Percentiles rank a stretch among this genome's conserved stretches.
Conservation (phyloP, 2,113 vertebrate species). For the Vombatus ursinus region DNA sequence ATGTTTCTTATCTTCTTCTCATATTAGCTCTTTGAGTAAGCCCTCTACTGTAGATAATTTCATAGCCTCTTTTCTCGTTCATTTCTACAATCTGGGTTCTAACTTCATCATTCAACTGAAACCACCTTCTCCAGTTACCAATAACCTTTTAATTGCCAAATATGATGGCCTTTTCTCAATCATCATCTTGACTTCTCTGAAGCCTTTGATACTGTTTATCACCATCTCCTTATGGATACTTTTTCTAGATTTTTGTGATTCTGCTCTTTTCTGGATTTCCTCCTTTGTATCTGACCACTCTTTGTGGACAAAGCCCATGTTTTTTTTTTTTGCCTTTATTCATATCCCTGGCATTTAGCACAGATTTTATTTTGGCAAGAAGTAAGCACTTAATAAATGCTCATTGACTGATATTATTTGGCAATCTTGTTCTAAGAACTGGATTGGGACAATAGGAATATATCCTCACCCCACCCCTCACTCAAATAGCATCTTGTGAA, state of each 20-base stretch:
- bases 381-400: background rate
- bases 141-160: background rate
- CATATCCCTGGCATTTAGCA: background rate
- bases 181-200: conserved; percentile 31
- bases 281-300: background rate
- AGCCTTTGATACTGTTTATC: background rate
- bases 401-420: background rate
- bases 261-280: background rate
- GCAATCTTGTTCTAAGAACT: background rate
- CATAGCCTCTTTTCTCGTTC: too few species aligned
- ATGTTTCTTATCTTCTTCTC: too few species aligned
- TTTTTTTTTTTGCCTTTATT: background rate
- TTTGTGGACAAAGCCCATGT: background rate
- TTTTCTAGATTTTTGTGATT: background rate
- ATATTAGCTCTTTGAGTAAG: too few species aligned
- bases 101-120: conserved; percentile 19
- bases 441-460: conserved; percentile 64
- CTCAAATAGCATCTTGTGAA: conserved; percentile 65
- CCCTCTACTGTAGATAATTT: too few species aligned
- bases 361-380: background rate
- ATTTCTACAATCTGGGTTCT: conserved; percentile 13
- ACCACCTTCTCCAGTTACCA: background rate
- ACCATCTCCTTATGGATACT: background rate
- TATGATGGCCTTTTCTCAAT: conserved; percentile 6
- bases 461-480: conserved; percentile 11